Evolutionary conservation across 2,113 vertebrate species (phyloP).

Genomic region (Dicentrarchus labrax): DNA sequence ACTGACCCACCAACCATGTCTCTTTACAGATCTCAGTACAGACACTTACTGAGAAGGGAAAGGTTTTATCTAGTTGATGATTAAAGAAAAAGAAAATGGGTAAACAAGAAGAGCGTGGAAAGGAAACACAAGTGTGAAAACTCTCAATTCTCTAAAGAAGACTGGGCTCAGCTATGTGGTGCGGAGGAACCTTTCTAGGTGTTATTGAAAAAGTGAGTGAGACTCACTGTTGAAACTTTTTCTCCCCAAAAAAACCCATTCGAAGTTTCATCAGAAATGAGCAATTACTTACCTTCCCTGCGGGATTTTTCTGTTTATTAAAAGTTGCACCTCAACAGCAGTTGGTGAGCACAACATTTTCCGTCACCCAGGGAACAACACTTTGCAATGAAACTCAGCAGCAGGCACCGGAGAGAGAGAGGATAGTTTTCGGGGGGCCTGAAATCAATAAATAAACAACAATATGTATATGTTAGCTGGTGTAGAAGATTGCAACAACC

Average conservation of each 20-base stretch:
- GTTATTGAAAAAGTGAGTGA: conserved; percentile 14
- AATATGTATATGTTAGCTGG: not conserved
- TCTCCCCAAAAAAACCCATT: not conserved
- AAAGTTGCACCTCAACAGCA: conserved; percentile 15
- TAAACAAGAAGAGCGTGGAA: not conserved
- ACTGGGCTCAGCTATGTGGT: not conserved
- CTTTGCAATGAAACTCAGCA: not conserved
- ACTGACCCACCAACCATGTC: conserved; percentile 6
- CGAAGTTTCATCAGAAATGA: conserved; percentile 6
- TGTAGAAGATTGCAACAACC: not conserved
- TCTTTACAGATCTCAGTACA: not conserved
- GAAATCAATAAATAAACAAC: not conserved
- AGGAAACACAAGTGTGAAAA: not conserved
- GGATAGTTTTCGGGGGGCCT: not conserved
- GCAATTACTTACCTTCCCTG: conserved; percentile 10
- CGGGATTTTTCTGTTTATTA: conserved; percentile 39
- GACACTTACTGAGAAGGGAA: not conserved
- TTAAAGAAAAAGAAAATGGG: not conserved
- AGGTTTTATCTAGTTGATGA: not conserved
- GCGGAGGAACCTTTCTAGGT: not conserved
- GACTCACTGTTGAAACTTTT: conserved; percentile 25
- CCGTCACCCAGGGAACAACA: not conserved
- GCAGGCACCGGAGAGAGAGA: not conserved
- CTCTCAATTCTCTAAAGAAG: not conserved
- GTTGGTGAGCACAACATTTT: conserved; percentile 10